Evolutionary conservation across 2,888 invertebrate species (phyloP), one percentile per base, ranked within the genome.

Genomic region (Cryptops parisi): DNA sequence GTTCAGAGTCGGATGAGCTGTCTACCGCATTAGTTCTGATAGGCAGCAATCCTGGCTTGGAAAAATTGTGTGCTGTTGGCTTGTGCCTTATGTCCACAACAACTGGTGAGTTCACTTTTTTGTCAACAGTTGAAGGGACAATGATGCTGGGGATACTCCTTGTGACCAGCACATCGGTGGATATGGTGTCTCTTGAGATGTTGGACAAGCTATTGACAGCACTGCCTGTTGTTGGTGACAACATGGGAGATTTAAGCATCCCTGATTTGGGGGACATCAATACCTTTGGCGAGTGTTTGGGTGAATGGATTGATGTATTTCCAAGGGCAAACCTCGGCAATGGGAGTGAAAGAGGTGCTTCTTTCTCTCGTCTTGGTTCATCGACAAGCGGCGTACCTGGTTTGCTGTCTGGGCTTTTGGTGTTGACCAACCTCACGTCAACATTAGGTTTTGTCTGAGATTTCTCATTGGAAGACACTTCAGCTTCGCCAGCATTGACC

Each of bases 251-350:
- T 57, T 41, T 41, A 9, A 22, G 21, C 25, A 19, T 23, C 3
- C 23, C 21, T 4, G 48, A 23, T 45, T 49, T 54, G 1, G 57
- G 55, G 2, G 57, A 55, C 53, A 43, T 21, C 22, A 49, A 24
- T 17, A 41, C 47, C 54, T 60, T 60, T 41, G 63, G 63, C 23
- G 63, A 63, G 33, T 60, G 47, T 38, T 53, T 54, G 3, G 54
- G 56, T 12, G 54, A 48, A 26, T 54, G 53, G 6, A 57, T 50
- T 3, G 53, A 48, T 17, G 44, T 23, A 21, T 26, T 33, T 26
- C 50, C 54, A n/a, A 48, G 78, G 19, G 90, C 91, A 68, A 91
- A 91, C 70, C 84, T 82, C 40, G 91, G 91, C 62, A 91, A 72
- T 22, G 91, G 90, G 63, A 91, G 73, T 63, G 83, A 82, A 70